Evolutionary conservation across 2,797 vertebrate genomes (phyloP).

Genomic region (Sciurus carolinensis): DNA sequence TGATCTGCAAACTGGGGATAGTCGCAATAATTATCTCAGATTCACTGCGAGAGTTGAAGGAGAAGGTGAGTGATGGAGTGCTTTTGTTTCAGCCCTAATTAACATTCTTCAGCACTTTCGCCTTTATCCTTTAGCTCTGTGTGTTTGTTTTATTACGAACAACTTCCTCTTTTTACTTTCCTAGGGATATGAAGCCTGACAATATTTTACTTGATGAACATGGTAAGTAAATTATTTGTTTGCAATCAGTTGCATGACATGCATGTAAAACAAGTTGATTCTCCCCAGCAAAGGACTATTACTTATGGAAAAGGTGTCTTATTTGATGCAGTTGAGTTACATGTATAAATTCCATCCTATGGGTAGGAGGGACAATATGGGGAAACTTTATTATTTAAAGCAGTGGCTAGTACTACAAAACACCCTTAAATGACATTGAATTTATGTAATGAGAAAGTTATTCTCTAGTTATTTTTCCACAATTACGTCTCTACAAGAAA

Average conservation of each 20-base stretch:
- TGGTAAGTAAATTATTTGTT: slow-evolving; percentile 90
- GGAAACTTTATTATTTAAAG: neutral
- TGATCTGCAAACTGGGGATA: neutral
- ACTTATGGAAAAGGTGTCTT: neutral
- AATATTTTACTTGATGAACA: slow-evolving; percentile 98
- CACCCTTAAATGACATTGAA: neutral
- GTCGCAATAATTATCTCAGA: neutral
- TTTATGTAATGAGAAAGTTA: neutral
- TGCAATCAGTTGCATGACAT: neutral
- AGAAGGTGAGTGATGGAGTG: neutral
- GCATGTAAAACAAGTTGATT: neutral
- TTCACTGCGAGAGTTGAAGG: neutral
- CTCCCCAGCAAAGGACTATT: neutral
- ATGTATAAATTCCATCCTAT: neutral
- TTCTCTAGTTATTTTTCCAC: slow-evolving; percentile 28
- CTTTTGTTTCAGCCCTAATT: neutral
- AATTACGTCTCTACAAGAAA: slow-evolving; percentile 10
- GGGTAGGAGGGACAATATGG: neutral
- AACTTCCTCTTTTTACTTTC: slow-evolving; percentile 79
- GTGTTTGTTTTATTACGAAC: slow-evolving; percentile 35
- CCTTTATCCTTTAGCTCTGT: neutral
- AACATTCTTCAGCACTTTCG: neutral
- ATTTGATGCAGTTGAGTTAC: neutral
- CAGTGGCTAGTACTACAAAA: neutral
- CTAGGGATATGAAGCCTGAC: slow-evolving; percentile 98